phyloP scores from a whole-genome alignment of 2,797 vertebrate genomes.

The Cryptoprocta ferox region DNA sequence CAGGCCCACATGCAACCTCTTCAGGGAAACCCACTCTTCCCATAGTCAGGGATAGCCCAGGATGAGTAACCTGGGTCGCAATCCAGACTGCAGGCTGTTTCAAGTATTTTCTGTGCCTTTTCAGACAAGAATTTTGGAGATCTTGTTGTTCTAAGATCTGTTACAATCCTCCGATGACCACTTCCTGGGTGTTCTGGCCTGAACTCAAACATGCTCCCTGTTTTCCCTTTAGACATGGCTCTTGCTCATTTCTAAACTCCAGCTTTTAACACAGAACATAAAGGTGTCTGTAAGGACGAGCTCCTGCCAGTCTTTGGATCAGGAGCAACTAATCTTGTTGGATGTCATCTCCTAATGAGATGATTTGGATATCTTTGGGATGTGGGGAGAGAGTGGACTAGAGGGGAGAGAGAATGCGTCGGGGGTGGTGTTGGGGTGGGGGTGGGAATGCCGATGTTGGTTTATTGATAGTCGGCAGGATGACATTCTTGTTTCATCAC shows the following conservation, averaged over 20 bases:
- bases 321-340: not conserved
- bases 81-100: not conserved
- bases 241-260: not conserved
- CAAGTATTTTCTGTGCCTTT: not conserved
- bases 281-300: not conserved
- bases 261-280: slow-evolving; percentile 35
- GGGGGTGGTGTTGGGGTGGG: not conserved
- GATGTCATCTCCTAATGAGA: slow-evolving; percentile 4
- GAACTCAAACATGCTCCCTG: not conserved
- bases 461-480: slow-evolving; percentile 53
- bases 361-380: not conserved
- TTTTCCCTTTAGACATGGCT: not conserved
- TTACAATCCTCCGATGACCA: not conserved
- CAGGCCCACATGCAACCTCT: not conserved
- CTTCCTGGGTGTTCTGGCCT: not conserved
- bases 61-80: not conserved
- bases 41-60: not conserved
- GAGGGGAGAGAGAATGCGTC: not conserved
- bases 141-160: not conserved
- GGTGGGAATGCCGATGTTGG: not conserved
- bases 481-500: slow-evolving; percentile 68
- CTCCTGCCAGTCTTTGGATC: not conserved
- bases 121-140: not conserved
- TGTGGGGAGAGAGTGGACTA: not conserved
- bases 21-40: slow-evolving; percentile 1